Evolutionary conservation across 2,888 invertebrate species (phyloP).

Genomic region (Lasius platythorax): DNA sequence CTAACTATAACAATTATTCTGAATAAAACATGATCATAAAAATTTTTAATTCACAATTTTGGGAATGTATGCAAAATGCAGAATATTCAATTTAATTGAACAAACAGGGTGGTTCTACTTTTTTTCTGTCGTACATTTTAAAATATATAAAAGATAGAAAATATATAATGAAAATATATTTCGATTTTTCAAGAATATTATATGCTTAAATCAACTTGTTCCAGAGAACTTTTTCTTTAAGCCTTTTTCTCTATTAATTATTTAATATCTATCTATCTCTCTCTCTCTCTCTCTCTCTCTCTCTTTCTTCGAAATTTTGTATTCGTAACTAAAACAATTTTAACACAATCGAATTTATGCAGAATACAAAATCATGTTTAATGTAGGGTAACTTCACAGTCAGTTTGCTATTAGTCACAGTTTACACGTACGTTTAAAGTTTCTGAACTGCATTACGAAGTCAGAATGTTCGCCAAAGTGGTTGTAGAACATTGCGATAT

Average conservation of each 20-base stretch:
- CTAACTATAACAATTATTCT: neutral
- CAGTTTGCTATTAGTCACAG: neutral
- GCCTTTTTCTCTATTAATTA: no score
- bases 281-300: neutral
- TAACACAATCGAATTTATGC: neutral
- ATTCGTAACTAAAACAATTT: neutral
- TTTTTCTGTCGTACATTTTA: no score
- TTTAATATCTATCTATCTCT: no score
- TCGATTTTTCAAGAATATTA: constrained; percentile 5
- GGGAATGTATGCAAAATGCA: neutral
- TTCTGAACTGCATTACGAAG: constrained; percentile 12
- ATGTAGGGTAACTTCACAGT: constrained; percentile 4
- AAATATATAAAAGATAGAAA: neutral
- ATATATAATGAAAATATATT: neutral
- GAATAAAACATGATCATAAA: neutral
- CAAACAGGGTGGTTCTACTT: neutral
- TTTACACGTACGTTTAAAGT: constrained; percentile 19
- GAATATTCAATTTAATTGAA: neutral
- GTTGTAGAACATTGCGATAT: constrained; percentile 17
- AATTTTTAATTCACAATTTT: neutral
- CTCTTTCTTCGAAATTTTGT: neutral
- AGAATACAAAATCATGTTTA: constrained; percentile 11
- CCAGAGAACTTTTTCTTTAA: no score
- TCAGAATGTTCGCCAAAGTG: neutral
- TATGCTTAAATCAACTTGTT: neutral